These are phyloP conservation scores for Hystrix cristata DNA, from an alignment of 2,113 vertebrate genomes.

Conservation along the genomic window DNA sequence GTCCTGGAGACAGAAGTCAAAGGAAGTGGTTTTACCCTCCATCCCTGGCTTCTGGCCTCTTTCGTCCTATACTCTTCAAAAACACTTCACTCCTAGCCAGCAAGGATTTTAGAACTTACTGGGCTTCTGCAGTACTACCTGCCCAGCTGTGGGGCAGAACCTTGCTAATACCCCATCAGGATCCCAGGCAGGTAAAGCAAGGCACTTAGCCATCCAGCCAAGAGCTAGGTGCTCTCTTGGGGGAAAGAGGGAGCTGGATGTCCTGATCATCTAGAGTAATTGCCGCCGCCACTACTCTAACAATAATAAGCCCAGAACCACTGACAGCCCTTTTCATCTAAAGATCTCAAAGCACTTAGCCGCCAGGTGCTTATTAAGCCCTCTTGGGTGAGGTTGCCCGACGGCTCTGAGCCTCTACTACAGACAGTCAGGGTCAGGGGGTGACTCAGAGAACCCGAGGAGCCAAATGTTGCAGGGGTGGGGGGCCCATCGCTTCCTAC, in stretches of 20 bases:
- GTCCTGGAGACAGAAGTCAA: not conserved
- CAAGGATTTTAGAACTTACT: not conserved
- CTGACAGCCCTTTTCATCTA: slow-evolving; percentile 82
- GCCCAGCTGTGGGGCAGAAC: not conserved
- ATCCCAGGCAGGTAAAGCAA: slow-evolving; percentile 44
- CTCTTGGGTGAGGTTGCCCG: slow-evolving; percentile 72
- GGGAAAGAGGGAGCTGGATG: slow-evolving; percentile 50
- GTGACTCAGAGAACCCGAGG: slow-evolving; percentile 82
- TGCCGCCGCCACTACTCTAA: slow-evolving; percentile 74
- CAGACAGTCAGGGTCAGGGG: slow-evolving; percentile 77
- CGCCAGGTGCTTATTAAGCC: slow-evolving; percentile 82
- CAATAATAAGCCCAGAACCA: slow-evolving; percentile 80
- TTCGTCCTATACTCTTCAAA: not conserved
- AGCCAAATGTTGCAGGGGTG: slow-evolving; percentile 74
- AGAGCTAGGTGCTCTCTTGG: slow-evolving; percentile 22
- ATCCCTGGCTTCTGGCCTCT: not conserved
- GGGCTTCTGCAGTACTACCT: not conserved
- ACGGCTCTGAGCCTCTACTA: slow-evolving; percentile 70
- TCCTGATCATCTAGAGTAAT: slow-evolving; percentile 75
- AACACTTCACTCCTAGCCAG: not conserved
- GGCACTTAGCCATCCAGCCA: not conserved
- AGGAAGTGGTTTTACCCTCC: not conserved
- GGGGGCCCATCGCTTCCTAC: slow-evolving; percentile 74
- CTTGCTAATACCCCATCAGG: not conserved
- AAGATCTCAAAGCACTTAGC: slow-evolving; percentile 82